A percentile compares a stretch with the other conserved stretches of the same genome.
phyloP scores from a whole-genome alignment of 2,797 vertebrate species.

The Lutjanus argentimaculatus region DNA sequence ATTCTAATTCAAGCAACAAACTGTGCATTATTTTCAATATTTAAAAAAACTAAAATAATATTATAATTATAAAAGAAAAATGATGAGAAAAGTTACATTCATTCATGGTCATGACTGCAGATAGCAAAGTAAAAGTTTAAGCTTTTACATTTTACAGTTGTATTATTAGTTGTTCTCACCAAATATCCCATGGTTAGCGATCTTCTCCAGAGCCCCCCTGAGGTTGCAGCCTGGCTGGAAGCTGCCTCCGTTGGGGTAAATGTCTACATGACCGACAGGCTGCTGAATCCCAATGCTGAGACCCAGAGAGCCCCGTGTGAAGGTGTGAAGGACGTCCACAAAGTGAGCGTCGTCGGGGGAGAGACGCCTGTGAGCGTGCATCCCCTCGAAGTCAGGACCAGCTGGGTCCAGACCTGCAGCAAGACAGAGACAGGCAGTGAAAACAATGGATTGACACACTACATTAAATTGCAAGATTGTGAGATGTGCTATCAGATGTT shows the following conservation, averaged over 20 bases:
- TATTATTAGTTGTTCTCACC: slow-evolving; percentile 71
- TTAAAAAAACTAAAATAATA: background rate
- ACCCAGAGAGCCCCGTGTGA: slow-evolving; percentile 82
- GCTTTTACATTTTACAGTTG: background rate
- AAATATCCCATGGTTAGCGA: slow-evolving; percentile 82
- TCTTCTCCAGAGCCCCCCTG: slow-evolving; percentile 84
- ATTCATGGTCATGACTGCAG: no score
- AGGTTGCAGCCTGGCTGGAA: slow-evolving; percentile 88
- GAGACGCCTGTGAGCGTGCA: slow-evolving; percentile 82
- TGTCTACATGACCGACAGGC: slow-evolving; percentile 87
- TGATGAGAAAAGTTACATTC: background rate
- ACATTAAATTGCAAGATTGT: background rate
- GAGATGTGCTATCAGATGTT: background rate
- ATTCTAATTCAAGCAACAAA: background rate
- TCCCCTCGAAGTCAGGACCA: slow-evolving; percentile 86
- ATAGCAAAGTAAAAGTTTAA: background rate
- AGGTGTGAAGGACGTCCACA: slow-evolving; percentile 88
- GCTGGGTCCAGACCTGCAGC: slow-evolving; percentile 86
- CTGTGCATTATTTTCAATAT: background rate
- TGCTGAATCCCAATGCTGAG: slow-evolving; percentile 88
- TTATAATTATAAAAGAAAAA: no score
- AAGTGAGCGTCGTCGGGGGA: slow-evolving; percentile 88
- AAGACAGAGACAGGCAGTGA: background rate
- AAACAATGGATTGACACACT: background rate
- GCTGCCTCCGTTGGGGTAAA: slow-evolving; percentile 87